A percentile compares a stretch with the other conserved stretches of the same genome.
phyloP scores from a whole-genome alignment of 2,113 vertebrate species.

The Gnathonemus echidnorhynchus region DNA sequence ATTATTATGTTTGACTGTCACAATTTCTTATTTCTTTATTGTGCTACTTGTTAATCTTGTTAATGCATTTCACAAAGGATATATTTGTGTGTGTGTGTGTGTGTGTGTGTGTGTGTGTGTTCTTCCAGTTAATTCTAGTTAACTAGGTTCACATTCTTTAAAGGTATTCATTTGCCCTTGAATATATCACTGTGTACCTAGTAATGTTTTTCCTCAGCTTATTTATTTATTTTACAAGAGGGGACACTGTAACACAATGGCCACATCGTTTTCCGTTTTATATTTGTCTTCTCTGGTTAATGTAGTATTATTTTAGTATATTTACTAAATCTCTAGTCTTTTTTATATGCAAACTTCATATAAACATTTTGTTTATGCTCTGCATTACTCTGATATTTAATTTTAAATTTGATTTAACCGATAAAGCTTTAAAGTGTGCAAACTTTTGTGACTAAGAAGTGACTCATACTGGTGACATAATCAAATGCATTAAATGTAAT shows the following conservation, averaged over 20 bases:
- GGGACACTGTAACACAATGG: background rate
- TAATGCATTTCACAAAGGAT: background rate
- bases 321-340: background rate
- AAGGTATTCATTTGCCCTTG: background rate
- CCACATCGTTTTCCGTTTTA: background rate
- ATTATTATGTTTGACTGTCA: background rate
- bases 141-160: background rate
- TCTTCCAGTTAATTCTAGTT: background rate
- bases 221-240: background rate
- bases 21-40: background rate
- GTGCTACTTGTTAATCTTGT: background rate
- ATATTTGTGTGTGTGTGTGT: background rate
- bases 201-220: background rate
- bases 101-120: background rate
- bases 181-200: background rate
- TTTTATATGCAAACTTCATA: background rate
- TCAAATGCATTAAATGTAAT: background rate
- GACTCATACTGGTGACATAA: background rate
- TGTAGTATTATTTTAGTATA: background rate
- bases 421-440: background rate
- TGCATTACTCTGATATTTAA: background rate
- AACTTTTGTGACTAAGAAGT: background rate
- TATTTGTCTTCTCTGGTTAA: background rate
- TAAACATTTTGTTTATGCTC: background rate
- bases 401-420: background rate